A percentile compares a stretch with the other conserved stretches of the same genome.
These are phyloP conservation scores for Todus mexicanus DNA, from an alignment of 2,797 vertebrate genomes.

Conservation along the genomic window DNA sequence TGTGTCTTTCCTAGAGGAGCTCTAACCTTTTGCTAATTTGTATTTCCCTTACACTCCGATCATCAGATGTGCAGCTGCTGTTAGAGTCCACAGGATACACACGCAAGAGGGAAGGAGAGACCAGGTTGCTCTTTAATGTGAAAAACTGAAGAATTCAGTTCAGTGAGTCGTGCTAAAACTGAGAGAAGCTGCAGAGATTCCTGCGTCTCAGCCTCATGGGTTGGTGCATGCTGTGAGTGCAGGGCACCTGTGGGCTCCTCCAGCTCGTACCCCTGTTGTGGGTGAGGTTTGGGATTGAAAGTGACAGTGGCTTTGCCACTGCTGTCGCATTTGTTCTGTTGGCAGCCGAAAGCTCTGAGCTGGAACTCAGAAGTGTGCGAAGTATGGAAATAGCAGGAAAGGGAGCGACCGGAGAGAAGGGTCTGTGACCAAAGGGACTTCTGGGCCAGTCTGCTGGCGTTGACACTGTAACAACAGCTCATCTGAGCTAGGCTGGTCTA, in stretches of 20 bases:
- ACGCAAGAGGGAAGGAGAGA: neutral
- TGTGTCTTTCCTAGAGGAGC: neutral
- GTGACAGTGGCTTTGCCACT: neutral
- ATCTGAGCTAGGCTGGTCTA: neutral
- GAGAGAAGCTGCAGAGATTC: neutral
- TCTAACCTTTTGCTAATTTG: neutral
- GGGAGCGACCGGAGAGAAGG: neutral
- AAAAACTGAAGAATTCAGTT: neutral
- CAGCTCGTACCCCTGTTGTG: neutral
- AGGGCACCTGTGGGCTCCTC: neutral
- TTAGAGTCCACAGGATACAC: neutral
- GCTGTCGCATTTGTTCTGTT: neutral
- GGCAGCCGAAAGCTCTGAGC: neutral
- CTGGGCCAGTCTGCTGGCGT: neutral
- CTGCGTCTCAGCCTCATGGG: rapidly evolving
- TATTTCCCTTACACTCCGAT: neutral
- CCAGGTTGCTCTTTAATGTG: neutral
- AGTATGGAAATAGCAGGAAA: neutral
- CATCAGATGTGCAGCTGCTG: neutral
- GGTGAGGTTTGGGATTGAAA: neutral
- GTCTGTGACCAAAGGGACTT: neutral
- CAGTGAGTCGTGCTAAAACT: neutral
- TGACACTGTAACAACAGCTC: neutral
- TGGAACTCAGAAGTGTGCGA: neutral
- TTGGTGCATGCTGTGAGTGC: rapidly evolving